Evolutionary conservation across 2,888 invertebrate genomes (phyloP), one percentile per base, ranked within the genome.

Genomic region (Tillus elongatus): DNA sequence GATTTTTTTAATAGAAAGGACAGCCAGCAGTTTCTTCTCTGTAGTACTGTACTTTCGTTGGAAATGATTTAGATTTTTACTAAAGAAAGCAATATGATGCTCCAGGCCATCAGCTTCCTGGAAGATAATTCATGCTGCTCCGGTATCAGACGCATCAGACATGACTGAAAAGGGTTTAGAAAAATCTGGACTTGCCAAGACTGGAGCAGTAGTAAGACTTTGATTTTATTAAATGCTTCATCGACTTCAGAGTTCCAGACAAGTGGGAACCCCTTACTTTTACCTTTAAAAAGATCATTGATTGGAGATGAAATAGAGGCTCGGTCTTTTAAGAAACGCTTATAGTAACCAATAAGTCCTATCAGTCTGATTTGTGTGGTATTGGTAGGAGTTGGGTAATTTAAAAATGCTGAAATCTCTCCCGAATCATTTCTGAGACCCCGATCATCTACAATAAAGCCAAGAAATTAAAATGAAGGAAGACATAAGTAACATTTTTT

Each of bases 1-100:
- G n/a, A n/a, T n/a, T n/a, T n/a, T n/a, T 30, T 30, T 30, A 10
- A 11, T 30, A 10, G 12, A 29, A 29, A 19, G 24, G 24, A 19
- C 24, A 19, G 24, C 24, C 24, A 19, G 24, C 6, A 19, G 24
- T 19, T 19, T n/a, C n/a, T 19, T 19, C 24, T 19, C 24, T 8
- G 24, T 19, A n/a, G 24, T 19, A n/a, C 6, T 19, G 24, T 19
- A 19, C 24, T 19, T 19, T n/a, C 24, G 6, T n/a, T 19, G 24
- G 24, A 6, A 19, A 8, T 19, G 6, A 19, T 19, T 19, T n/a
- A 19, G 24, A n/a, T 6, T 19, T 19, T 19, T 19, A n/a, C 24
- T 19, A 19, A 19, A 19, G 24, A 19, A 19, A 6, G 24, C 24
- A n/a, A 19, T 19, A n/a, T 6, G 24, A 19, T 19, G 24, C n/a